Evolutionary conservation across 2,888 invertebrate genomes (phyloP).

Genomic region (Trichogramma evanescens): DNA sequence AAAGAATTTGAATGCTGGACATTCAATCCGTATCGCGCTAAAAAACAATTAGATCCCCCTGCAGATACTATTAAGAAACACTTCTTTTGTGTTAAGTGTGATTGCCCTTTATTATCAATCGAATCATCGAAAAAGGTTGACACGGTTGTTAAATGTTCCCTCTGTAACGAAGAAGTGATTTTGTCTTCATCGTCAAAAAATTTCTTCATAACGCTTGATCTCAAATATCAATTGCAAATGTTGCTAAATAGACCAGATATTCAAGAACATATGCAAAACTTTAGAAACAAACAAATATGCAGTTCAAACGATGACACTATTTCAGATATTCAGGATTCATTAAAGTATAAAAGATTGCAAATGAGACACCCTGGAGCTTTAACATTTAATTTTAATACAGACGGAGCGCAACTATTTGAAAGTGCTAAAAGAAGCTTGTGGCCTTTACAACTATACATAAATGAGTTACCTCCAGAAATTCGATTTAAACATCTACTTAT

Average conservation of each 20-base stretch:
- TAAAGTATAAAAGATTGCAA: no score
- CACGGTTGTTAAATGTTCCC: background rate
- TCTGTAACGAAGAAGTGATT: background rate
- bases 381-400: no score
- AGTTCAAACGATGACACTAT: background rate
- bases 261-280: conserved; percentile 8
- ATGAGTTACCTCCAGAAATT: no score
- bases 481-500: no score
- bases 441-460: no score
- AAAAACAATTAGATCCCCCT: no score
- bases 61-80: no score
- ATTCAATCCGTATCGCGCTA: no score
- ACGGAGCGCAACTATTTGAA: no score
- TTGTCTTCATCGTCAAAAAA: background rate
- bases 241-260: conserved; percentile 12
- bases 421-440: no score
- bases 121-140: background rate
- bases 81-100: conserved; percentile 6
- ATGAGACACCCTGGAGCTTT: no score
- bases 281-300: background rate
- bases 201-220: conserved; percentile 20
- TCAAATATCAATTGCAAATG: conserved; percentile 18
- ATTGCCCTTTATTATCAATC: conserved; percentile 9
- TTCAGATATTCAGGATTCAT: conserved; percentile 10
- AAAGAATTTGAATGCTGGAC: no score